Evolutionary conservation across 2,113 vertebrate species (phyloP), one percentile per base, ranked within the genome.

Genomic region (Heliornis fulica): DNA sequence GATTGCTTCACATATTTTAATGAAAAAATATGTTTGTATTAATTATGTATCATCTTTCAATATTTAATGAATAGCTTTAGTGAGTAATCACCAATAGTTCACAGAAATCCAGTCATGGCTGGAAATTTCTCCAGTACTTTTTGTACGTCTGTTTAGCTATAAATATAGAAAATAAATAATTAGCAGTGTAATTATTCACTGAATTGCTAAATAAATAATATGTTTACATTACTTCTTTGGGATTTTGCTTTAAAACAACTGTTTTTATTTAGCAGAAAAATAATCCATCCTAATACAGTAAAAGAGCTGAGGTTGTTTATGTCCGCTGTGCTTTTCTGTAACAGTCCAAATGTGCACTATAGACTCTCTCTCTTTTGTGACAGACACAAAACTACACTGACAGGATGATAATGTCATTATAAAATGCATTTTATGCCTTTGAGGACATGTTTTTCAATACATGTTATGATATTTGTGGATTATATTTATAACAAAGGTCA

Each of bases 41-140:
- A 91, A 95, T 94, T 96, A 82, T 96, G n/a, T 72, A 84, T 53
- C 66, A 79, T 36, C 70, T 94, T 93, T 95, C 87, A 89, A 81
- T 96, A 72, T 95, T 95, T 95, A 95, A 94, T 95, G 50, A 91
- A 87, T 89, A 79, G 57, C 31, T 95, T 31, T 75, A 81, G 43
- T 91, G 87, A 93, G 25, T 74, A 78, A 92, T 90, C 40, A 46
- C 50, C 32, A 57, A 31, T 34, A 76, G 71, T 74, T 86, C 69
- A 59, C 28, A 84, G 83, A 72, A 93, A 84, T 57, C 26, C 26
- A 66, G 16, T 80, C 61, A 50, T 41, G 78, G 60, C 41, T 87
- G 40, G 32, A 93, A 85, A 87, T 72, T 92, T 60, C 32, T 89
- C n/a, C 40, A 38, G 70, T 65, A 93, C 54, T 66, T 92, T 88